phyloP scores from a whole-genome alignment of 2,888 invertebrate genomes.

The Acleris cristana region DNA sequence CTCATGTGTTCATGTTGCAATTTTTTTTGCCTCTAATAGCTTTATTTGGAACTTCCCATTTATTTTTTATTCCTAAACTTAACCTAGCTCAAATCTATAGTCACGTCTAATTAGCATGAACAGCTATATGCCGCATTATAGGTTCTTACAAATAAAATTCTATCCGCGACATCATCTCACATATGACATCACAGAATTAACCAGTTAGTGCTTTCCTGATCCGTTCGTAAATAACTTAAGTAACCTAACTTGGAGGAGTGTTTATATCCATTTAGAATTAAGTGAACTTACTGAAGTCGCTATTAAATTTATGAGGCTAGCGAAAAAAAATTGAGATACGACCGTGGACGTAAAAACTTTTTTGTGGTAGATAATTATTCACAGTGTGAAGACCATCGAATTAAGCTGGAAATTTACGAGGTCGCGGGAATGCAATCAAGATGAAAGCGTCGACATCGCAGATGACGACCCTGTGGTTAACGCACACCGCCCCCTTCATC shows the following conservation, averaged over 20 bases:
- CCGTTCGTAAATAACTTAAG: not conserved
- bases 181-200: not conserved
- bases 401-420: constrained; percentile 60
- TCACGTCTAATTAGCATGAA: not conserved
- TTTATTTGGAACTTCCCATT: constrained; percentile 10
- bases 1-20: constrained; percentile 16
- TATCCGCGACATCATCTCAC: no score
- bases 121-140: not conserved
- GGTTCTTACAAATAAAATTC: no score
- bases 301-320: constrained; percentile 36
- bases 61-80: not conserved
- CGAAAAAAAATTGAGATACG: constrained; percentile 31
- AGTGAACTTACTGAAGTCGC: constrained; percentile 25
- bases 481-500: constrained; percentile 21
- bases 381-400: constrained; percentile 55
- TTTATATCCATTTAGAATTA: constrained; percentile 28
- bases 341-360: constrained; percentile 36
- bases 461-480: constrained; percentile 42
- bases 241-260: not conserved
- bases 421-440: constrained; percentile 61
- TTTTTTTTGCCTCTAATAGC: constrained; percentile 17
- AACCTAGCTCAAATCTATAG: not conserved
- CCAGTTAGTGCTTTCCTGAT: not conserved
- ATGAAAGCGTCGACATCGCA: constrained; percentile 57
- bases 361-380: constrained; percentile 48